A percentile compares a stretch with the other conserved stretches of the same genome.
Conservation (phyloP, 2,888 invertebrate species). For the Lithophane semibrunnea region DNA sequence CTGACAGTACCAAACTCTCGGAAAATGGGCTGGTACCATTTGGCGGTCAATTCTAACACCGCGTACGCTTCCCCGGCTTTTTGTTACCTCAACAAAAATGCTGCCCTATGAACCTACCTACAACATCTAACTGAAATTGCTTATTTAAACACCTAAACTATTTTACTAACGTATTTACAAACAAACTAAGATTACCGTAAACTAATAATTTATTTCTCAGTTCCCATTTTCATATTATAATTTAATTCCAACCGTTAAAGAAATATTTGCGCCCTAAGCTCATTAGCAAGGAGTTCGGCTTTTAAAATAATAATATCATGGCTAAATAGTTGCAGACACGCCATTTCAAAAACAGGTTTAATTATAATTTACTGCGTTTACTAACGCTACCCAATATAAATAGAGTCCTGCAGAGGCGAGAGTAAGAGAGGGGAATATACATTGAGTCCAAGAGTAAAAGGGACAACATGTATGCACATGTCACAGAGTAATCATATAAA, state of each 20-base stretch:
- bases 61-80: background rate
- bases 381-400: constrained; percentile 69
- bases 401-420: constrained; percentile 69
- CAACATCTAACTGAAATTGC: background rate
- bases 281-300: constrained; percentile 65
- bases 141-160: constrained; percentile 8
- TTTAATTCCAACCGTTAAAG: constrained; percentile 53
- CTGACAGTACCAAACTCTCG: too few species aligned
- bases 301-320: constrained; percentile 64
- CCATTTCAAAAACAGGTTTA: constrained; percentile 67
- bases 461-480: constrained; percentile 64
- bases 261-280: constrained; percentile 60
- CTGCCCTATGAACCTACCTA: background rate
- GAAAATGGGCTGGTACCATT: too few species aligned
- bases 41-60: too few species aligned
- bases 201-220: constrained; percentile 53
- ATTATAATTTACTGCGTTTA: constrained; percentile 70
- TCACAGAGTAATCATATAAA: constrained; percentile 65
- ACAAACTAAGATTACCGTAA: constrained; percentile 44
- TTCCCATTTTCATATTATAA: constrained; percentile 48
- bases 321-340: constrained; percentile 69
- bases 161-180: background rate
- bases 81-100: background rate
- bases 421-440: constrained; percentile 47
- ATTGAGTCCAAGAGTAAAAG: constrained; percentile 28